Evolutionary conservation across 2,888 invertebrate genomes (phyloP).

Genomic region (Lutraria lutraria): DNA sequence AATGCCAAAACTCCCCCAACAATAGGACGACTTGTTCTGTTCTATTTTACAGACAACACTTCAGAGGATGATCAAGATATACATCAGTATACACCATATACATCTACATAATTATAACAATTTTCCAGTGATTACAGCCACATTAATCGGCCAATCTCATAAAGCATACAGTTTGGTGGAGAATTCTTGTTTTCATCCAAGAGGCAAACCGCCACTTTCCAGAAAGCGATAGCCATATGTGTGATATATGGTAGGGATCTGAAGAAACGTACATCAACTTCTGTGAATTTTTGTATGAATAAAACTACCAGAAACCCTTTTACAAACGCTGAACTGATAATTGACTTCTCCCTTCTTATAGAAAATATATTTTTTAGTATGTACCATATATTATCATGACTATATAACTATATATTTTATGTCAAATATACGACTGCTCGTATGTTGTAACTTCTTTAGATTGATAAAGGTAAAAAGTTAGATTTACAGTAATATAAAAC

Average conservation of each 20-base stretch:
- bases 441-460: not conserved
- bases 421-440: not conserved
- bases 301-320: not conserved
- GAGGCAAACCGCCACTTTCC: slow-evolving; percentile 1
- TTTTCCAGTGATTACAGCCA: slow-evolving; percentile 4
- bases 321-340: not conserved
- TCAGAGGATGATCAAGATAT: not conserved
- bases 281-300: not conserved
- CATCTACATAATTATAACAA: not conserved
- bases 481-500: not conserved
- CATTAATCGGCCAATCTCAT: not conserved
- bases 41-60: not conserved
- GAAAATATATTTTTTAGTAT: not conserved
- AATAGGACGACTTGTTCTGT: not conserved
- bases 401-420: not conserved
- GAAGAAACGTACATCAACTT: not conserved
- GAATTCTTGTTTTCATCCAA: not conserved
- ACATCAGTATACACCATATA: not conserved
- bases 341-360: not conserved
- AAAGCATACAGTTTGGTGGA: not conserved
- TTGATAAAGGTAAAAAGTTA: not conserved
- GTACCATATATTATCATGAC: no score
- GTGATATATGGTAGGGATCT: not conserved
- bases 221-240: not conserved
- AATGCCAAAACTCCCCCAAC: no score